Evolutionary conservation across 1,140 invertebrate species (phyloP), one percentile per base, ranked within the genome.

Genomic region (Leptinotarsa lineolata): DNA sequence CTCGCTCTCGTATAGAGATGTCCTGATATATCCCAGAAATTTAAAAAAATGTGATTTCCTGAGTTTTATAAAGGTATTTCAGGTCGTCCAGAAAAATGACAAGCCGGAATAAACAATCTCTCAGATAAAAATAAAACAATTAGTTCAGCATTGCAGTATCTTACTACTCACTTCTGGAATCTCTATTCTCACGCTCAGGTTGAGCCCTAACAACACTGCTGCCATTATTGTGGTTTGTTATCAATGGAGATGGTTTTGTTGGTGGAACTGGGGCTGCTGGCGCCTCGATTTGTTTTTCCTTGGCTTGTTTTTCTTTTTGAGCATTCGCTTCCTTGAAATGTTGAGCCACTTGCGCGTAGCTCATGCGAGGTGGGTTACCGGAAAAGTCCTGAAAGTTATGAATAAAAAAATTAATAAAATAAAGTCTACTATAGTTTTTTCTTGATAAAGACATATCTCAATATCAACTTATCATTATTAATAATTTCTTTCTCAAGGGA

Each of bases 341-440:
- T 81, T 93, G 92, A 76, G 93, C 92, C 83, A 94, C 93, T 88
- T 94, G 92, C 78, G 93, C 93, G 87, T 94, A 94, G 84, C 92
- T 94, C 82, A 93, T 88, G 84, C 91, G 88, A 76, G 88, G 88
- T 77, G 87, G 87, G 78, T 89, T 82, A 60, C 74, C 72, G 15
- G 68, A 71, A 46, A n/a, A 63, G 16, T 79, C 74, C 76, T 78
- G 66, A 13, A 67, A 39, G 30, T 39, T 39, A 11, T 39, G 11
- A 39, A 11, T 68, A 68, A 48, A 18, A 75, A 73, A 39, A 24
- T 64, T 11, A 20, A 15, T 21, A 59, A 20, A 59, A 59, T 8
- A 0, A 59, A 59, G 15, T 20, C 30, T 11, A 11, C 8, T 11
- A 39, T 39, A 2, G 8, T 39, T 39, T 39, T 39, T 11, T 22